Conservation (phyloP, 2,113 vertebrate genomes). For the Clarias gariepinus region DNA sequence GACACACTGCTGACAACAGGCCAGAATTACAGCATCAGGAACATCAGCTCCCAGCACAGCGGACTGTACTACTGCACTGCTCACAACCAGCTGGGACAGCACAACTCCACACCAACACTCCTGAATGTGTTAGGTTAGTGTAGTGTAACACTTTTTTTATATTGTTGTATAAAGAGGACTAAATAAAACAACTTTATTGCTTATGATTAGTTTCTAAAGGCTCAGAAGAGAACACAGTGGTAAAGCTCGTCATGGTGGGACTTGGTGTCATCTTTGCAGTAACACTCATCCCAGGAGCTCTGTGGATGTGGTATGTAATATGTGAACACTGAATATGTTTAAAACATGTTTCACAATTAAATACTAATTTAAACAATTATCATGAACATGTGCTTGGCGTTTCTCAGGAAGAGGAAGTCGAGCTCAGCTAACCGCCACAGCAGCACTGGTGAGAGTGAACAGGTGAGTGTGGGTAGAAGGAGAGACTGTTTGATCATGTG, state of each 20-base stretch:
- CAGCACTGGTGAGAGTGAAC: neutral
- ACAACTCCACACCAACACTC: neutral
- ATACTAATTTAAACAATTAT: neutral
- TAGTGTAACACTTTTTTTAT: neutral
- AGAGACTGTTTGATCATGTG: conserved; percentile 3
- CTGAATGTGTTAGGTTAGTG: neutral
- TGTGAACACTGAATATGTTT: neutral
- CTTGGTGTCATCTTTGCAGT: too few species aligned
- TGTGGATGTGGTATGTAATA: neutral
- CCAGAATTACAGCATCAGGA: too few species aligned
- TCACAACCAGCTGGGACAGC: too few species aligned
- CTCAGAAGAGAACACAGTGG: too few species aligned
- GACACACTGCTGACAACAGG: too few species aligned
- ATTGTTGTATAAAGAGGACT: too few species aligned
- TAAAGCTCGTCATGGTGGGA: too few species aligned
- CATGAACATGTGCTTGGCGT: neutral
- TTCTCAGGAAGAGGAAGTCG: neutral
- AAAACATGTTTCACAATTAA: neutral
- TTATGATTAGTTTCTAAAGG: too few species aligned
- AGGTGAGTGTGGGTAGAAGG: neutral
- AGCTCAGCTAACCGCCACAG: neutral
- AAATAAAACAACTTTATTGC: too few species aligned
- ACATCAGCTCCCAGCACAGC: too few species aligned
- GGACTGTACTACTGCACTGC: too few species aligned
- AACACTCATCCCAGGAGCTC: too few species aligned